Conservation (phyloP, 2,888 invertebrate species). For the Liopterus haemorrhoidalis region DNA sequence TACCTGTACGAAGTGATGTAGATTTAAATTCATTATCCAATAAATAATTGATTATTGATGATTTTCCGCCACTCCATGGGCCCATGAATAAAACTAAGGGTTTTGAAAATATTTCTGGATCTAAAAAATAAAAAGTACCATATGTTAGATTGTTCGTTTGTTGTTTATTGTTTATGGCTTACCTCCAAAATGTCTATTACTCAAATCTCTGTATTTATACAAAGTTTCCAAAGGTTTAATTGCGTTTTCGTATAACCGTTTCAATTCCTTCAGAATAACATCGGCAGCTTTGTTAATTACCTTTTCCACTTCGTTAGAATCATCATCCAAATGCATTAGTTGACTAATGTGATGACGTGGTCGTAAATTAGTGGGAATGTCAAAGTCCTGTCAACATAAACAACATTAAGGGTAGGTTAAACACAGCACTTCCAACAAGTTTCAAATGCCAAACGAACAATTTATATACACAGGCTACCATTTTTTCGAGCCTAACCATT, state of each 20-base stretch:
- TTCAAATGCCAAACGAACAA: too few relatives aligned
- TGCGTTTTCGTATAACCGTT: constrained; percentile 76
- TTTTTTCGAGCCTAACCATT: too few relatives aligned
- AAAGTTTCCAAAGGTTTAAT: constrained; percentile 86
- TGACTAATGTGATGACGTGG: constrained; percentile 74
- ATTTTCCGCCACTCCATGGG: constrained; percentile 95
- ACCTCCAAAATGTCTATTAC: constrained; percentile 82
- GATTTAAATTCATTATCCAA: constrained; percentile 79
- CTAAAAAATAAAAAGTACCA: constrained; percentile 43
- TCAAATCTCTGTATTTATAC: constrained; percentile 87
- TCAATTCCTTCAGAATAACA: constrained; percentile 74
- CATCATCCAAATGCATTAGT: constrained; percentile 72
- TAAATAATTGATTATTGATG: constrained; percentile 87
- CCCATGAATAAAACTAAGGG: constrained; percentile 91
- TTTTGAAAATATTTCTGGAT: constrained; percentile 91
- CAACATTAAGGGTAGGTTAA: too few relatives aligned
- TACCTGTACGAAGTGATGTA: constrained; percentile 81
- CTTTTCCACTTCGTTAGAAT: constrained; percentile 63
- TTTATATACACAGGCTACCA: too few relatives aligned
- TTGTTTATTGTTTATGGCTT: constrained; percentile 22
- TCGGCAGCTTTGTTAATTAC: constrained; percentile 69
- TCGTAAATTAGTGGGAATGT: constrained; percentile 71
- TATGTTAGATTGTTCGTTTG: neutral
- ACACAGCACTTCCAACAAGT: too few relatives aligned
- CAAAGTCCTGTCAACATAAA: constrained; percentile 67